phyloP scores from a whole-genome alignment of 2,797 vertebrate species.

The Oreochromis mossambicus region DNA sequence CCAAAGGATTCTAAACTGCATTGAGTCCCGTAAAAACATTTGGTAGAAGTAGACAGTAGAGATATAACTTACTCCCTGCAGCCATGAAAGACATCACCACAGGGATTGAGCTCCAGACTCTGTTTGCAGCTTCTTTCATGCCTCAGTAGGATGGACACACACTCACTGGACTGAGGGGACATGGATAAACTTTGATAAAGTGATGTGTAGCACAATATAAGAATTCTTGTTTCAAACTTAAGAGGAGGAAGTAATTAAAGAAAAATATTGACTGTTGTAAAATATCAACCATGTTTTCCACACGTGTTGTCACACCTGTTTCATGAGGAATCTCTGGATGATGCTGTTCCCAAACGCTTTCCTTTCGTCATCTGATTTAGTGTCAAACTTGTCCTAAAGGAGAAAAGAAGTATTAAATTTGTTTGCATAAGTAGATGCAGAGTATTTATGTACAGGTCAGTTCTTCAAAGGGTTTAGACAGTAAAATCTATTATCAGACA shows the following conservation, averaged over 20 bases:
- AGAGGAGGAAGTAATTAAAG: neutral
- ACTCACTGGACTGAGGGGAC: conserved; percentile 66
- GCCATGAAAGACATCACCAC: conserved; percentile 72
- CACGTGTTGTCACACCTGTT: conserved; percentile 58
- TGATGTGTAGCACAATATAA: neutral
- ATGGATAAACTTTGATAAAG: neutral
- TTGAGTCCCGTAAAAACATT: neutral
- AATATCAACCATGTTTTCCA: neutral
- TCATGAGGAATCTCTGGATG: conserved; percentile 67
- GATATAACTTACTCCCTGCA: conserved; percentile 72
- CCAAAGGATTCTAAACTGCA: neutral
- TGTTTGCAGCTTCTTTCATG: conserved; percentile 56
- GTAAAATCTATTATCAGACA: neutral
- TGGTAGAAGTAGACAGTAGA: neutral
- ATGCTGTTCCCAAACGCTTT: conserved; percentile 69
- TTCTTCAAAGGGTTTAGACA: neutral
- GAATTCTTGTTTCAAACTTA: neutral
- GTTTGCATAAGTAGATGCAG: neutral
- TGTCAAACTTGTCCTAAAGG: conserved; percentile 76
- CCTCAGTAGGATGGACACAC: conserved; percentile 48
- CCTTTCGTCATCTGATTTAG: conserved; percentile 71
- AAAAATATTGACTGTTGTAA: neutral
- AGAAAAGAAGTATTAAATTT: neutral
- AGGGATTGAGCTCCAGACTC: conserved; percentile 59
- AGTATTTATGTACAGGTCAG: neutral